phyloP scores from a whole-genome alignment of 2,888 invertebrate genomes.

The Melanargia galathea region DNA sequence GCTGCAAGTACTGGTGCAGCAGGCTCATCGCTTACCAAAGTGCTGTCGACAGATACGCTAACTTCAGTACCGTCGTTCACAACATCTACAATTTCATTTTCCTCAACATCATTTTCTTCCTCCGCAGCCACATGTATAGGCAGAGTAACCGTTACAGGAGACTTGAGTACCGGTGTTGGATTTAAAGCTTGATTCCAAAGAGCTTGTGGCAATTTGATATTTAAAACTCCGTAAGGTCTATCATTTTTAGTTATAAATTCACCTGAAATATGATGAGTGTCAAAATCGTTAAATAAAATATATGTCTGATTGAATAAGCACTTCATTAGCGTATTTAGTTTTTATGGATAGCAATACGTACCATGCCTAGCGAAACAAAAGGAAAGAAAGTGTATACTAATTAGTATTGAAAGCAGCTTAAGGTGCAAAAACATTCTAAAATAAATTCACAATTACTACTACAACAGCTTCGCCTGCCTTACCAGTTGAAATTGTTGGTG shows the following conservation, averaged over 20 bases:
- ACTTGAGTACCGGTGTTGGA: slow-evolving; percentile 68
- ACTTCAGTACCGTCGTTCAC: slow-evolving; percentile 49
- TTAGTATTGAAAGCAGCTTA: slow-evolving; percentile 46
- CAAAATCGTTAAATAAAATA: not conserved
- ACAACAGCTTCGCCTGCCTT: slow-evolving; percentile 55
- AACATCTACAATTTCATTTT: slow-evolving; percentile 42
- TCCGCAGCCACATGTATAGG: slow-evolving; percentile 68
- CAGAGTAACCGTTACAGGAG: slow-evolving; percentile 67
- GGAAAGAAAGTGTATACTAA: slow-evolving; percentile 40
- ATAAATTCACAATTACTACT: slow-evolving; percentile 39
- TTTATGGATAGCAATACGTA: slow-evolving; percentile 37
- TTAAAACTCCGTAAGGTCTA: slow-evolving; percentile 60
- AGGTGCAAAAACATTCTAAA: slow-evolving; percentile 32
- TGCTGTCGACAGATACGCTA: slow-evolving; percentile 46
- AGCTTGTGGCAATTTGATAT: slow-evolving; percentile 60
- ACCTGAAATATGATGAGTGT: slow-evolving; percentile 30
- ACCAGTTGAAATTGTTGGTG: slow-evolving; percentile 64
- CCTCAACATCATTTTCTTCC: slow-evolving; percentile 45
- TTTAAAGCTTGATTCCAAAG: slow-evolving; percentile 67
- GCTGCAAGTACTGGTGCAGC: slow-evolving; percentile 39
- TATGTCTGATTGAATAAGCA: not conserved
- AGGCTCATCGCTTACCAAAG: slow-evolving; percentile 43
- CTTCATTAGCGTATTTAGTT: not conserved
- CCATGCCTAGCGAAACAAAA: slow-evolving; percentile 47
- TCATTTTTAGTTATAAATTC: slow-evolving; percentile 48